Evolutionary conservation across 2,797 vertebrate genomes (phyloP).

Genomic region (Lacerta viridis): DNA sequence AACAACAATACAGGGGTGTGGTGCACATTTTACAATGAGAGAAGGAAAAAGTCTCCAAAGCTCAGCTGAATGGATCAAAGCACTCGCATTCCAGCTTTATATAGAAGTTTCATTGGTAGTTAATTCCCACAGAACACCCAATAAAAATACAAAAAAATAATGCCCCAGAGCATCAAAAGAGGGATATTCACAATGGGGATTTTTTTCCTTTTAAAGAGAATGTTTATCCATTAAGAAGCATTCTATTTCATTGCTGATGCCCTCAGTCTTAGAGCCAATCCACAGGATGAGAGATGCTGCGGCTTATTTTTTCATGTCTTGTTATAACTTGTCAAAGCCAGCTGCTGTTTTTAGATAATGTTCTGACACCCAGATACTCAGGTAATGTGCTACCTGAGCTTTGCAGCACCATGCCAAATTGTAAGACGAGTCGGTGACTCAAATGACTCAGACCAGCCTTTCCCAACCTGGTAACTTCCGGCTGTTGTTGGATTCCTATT

Average conservation of each 20-base stretch:
- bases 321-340: neutral
- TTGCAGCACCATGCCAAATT: neutral
- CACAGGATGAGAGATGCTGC: neutral
- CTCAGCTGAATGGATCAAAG: constrained; percentile 49
- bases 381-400: neutral
- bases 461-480: too few species aligned
- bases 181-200: neutral
- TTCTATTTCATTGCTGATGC: neutral
- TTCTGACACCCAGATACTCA: neutral
- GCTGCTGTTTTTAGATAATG: neutral
- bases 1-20: neutral
- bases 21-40: constrained; percentile 12
- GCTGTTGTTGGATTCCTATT: too few species aligned
- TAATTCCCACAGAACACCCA: constrained; percentile 30
- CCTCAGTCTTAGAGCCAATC: neutral
- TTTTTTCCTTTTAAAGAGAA: constrained; percentile 8
- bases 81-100: neutral
- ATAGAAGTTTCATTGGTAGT: constrained; percentile 20
- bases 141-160: constrained; percentile 42
- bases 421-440: neutral
- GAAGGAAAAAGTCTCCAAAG: constrained; percentile 23
- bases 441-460: neutral
- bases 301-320: neutral
- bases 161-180: neutral
- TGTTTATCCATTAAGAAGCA: neutral